Conservation (phyloP, 2,888 invertebrate species). For the Elgonia sp. region DNA sequence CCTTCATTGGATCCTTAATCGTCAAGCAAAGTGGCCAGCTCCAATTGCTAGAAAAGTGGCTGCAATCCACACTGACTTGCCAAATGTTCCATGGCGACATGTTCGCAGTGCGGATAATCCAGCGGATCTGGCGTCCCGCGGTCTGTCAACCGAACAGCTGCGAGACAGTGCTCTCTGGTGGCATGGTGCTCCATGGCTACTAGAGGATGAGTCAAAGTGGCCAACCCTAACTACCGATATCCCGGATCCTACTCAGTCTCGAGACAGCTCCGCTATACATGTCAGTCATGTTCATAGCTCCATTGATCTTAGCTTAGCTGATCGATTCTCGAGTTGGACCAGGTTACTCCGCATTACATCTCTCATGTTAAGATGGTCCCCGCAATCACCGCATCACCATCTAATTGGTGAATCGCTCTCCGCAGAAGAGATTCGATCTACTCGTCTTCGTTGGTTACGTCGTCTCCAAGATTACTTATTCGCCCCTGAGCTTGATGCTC, state of each 20-base stretch:
- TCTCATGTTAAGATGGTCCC: neutral
- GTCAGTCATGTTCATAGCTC: neutral
- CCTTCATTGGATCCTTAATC: neutral
- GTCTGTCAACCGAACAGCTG: neutral
- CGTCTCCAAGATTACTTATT: neutral
- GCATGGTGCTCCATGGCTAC: too few species aligned
- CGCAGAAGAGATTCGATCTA: neutral
- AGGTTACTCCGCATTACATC: neutral
- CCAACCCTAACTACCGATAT: too few species aligned
- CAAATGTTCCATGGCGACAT: constrained; percentile 12
- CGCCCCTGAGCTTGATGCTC: neutral
- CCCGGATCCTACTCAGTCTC: too few species aligned
- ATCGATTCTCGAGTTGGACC: neutral
- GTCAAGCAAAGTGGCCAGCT: neutral
- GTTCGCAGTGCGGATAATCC: neutral
- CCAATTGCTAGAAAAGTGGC: neutral
- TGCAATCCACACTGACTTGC: neutral
- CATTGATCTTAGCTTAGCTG: neutral
- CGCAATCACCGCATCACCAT: neutral
- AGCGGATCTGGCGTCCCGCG: neutral
- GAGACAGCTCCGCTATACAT: neutral
- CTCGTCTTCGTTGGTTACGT: neutral
- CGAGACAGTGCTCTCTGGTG: too few species aligned
- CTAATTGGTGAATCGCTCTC: neutral
- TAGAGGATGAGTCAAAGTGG: too few species aligned